Evolutionary conservation across 2,797 vertebrate species (phyloP), one percentile per base, ranked within the genome.

Genomic region (Uromys caudimaculatus): DNA sequence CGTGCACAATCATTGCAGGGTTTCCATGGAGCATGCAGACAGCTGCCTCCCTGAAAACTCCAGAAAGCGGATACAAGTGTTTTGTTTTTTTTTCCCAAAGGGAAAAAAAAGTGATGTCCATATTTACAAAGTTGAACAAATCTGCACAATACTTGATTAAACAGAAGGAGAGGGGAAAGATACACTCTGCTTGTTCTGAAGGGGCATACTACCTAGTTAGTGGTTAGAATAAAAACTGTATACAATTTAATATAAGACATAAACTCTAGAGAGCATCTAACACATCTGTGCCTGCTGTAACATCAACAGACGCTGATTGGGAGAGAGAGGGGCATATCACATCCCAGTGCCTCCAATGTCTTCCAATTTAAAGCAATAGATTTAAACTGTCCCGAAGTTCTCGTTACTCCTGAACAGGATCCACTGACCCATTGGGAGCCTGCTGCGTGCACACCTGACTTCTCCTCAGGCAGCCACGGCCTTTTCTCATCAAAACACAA

Each of bases 171-270:
- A n/a, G 85, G 98, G 96, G 97, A 96, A 97, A 96, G 71, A 97
- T 92, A 97, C 97, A 98, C 98, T 98, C 98, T 98, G 98, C 98
- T 98, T 98, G 98, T 99, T 98, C 98, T 98, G 98, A 98, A 98
- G 98, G 98, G 99, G 98, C 97, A 99, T 98, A 98, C 98, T 99
- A 99, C 98, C 98, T 99, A 98, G 98, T 99, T 99, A 99, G 98
- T 99, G 99, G 99, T 99, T 99, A 99, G 98, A 98, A 99, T 99
- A 99, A 98, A 99, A 98, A 99, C 98, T 98, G 98, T 99, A 99
- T 99, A 99, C 98, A 98, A 98, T 99, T 98, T 98, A 98, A 98
- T 98, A 98, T 98, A 98, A 99, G 98, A 99, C 98, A 98, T 98
- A 98, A 98, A 98, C 98, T 98, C 98, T 98, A 98, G 98, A 98